These are phyloP conservation scores for Takifugu flavidus DNA, from an alignment of 2,113 vertebrate genomes.

Conservation along the genomic window DNA sequence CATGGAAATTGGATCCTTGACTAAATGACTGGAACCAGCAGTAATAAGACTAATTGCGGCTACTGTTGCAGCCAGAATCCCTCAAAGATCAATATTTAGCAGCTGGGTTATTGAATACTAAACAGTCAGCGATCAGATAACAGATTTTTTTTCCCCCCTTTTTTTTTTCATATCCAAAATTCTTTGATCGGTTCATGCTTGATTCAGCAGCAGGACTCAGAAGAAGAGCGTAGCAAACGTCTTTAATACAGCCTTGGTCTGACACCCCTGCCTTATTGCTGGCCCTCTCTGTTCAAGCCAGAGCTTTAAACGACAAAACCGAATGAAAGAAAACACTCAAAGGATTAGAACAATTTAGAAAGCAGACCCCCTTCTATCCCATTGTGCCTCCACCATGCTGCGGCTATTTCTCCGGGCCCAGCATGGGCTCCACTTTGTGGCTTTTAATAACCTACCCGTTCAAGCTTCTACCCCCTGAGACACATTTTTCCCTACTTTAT, in stretches of 20 bases:
- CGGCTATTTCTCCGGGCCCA: conserved; percentile 89
- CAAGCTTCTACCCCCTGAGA: conserved; percentile 86
- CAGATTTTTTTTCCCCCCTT: background rate
- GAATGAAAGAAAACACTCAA: conserved; percentile 90
- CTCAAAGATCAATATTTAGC: conserved; percentile 71
- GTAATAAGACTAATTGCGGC: conserved; percentile 75
- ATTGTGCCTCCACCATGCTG: conserved; percentile 84
- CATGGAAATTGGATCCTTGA: conserved; percentile 77
- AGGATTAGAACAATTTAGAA: conserved; percentile 91
- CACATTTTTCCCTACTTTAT: conserved; percentile 81
- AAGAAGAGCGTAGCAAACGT: background rate
- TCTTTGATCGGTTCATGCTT: too few relatives aligned
- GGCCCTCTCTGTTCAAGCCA: conserved; percentile 33
- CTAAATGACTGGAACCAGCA: conserved; percentile 73
- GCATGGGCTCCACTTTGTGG: conserved; percentile 90
- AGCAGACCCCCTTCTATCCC: conserved; percentile 81
- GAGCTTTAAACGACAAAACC: conserved; percentile 85
- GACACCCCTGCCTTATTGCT: conserved; percentile 26
- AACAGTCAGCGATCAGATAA: conserved; percentile 56
- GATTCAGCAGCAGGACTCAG: too few relatives aligned
- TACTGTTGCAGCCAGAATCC: conserved; percentile 61
- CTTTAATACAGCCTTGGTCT: background rate
- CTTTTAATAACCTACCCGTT: conserved; percentile 95
- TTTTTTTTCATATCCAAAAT: background rate
- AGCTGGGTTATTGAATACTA: conserved; percentile 54